These are phyloP conservation scores for Plagodis pulveraria DNA, from an alignment of 2,888 invertebrate genomes.

Conservation along the genomic window DNA sequence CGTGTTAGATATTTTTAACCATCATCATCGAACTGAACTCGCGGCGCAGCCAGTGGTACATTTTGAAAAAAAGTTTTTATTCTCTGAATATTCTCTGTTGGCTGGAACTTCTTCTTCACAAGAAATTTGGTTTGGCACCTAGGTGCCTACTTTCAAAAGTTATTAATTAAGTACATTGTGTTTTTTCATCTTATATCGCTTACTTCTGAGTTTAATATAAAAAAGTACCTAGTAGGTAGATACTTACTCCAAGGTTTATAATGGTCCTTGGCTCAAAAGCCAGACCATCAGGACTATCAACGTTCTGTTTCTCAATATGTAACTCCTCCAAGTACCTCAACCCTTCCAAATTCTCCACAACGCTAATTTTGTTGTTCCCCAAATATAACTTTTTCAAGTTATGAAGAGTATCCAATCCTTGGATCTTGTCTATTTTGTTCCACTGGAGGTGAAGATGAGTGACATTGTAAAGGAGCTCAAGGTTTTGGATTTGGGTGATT, in stretches of 20 bases:
- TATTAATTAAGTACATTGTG: no score
- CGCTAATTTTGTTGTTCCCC: constrained; percentile 87
- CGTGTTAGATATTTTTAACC: no score
- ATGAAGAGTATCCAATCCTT: constrained; percentile 85
- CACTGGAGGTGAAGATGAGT: constrained; percentile 90
- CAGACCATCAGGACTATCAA: constrained; percentile 82
- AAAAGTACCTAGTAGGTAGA: no score
- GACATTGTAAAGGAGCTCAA: constrained; percentile 87
- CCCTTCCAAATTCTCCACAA: constrained; percentile 88
- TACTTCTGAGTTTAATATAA: no score
- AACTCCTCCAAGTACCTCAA: constrained; percentile 86
- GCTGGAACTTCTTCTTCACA: no score
- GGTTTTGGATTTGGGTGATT: constrained; percentile 89
- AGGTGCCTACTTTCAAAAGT: no score
- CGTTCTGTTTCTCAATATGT: constrained; percentile 88
- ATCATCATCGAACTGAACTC: no score
- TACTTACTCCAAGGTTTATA: constrained; percentile 82
- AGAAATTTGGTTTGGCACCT: no score
- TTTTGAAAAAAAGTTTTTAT: no score
- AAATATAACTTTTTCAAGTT: constrained; percentile 92
- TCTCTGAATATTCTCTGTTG: no score
- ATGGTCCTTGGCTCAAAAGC: constrained; percentile 88
- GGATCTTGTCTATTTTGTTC: constrained; percentile 89
- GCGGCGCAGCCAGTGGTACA: no score
- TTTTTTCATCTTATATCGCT: no score